These are phyloP conservation scores for Acronicta alni DNA, from an alignment of 2,888 invertebrate genomes.

Conservation along the genomic window DNA sequence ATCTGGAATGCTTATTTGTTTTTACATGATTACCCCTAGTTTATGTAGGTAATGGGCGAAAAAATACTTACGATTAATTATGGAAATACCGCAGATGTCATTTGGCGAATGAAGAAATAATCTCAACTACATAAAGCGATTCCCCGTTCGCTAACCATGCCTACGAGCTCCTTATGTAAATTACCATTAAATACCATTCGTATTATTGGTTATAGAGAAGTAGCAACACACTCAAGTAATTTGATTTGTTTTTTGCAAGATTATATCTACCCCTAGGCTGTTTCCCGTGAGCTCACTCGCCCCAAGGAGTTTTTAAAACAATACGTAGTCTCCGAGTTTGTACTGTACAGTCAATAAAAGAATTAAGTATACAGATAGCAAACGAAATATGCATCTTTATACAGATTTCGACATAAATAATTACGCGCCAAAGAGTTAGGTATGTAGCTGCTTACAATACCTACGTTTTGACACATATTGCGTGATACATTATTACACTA, in stretches of 20 bases:
- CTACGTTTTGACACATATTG: no score
- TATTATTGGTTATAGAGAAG: constrained; percentile 4
- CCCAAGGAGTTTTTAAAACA: no score
- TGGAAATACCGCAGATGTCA: constrained; percentile 17
- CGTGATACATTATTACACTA: no score
- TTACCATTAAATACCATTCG: constrained; percentile 4
- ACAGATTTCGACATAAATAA: no score
- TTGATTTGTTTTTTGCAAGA: constrained; percentile 22
- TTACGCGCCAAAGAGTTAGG: no score
- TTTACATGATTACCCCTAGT: constrained; percentile 1
- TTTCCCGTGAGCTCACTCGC: no score
- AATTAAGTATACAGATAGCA: no score
- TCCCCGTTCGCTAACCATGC: constrained; percentile 3
- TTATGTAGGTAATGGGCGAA: neutral
- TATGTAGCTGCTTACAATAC: no score
- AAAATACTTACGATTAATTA: constrained; percentile 10
- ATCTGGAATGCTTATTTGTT: constrained; percentile 2
- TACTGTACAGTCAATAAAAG: no score
- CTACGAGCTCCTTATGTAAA: constrained; percentile 20
- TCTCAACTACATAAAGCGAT: constrained; percentile 17
- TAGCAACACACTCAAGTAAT: constrained; percentile 4
- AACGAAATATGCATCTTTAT: no score
- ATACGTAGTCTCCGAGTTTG: no score
- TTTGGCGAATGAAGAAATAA: constrained; percentile 32
- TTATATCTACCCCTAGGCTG: no score